Evolutionary conservation across 2,888 invertebrate species (phyloP).

Genomic region (Ceriagrion tenellum): DNA sequence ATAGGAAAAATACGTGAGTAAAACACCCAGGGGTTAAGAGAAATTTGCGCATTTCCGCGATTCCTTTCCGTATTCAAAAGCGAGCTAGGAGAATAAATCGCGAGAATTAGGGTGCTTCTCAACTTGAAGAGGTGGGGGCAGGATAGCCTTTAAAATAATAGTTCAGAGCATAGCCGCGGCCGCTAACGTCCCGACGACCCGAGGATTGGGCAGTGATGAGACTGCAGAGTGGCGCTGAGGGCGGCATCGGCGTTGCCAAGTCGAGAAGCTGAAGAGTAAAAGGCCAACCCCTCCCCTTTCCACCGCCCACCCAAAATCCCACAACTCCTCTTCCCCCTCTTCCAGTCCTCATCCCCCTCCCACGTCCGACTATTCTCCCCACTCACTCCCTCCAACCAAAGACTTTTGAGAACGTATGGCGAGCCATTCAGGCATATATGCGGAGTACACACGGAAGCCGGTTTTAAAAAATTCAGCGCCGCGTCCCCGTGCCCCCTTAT

Average conservation of each 20-base stretch:
- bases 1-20: not conserved
- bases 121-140: not conserved
- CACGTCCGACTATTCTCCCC: no score
- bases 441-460: constrained; percentile 33
- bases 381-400: not conserved
- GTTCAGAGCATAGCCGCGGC: not conserved
- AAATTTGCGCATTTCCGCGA: not conserved
- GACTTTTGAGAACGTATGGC: constrained; percentile 36
- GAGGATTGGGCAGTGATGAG: constrained; percentile 25
- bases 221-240: constrained; percentile 17
- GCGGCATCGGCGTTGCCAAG: constrained; percentile 3
- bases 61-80: not conserved
- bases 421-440: constrained; percentile 36
- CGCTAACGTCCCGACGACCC: constrained; percentile 20
- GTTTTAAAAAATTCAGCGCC: constrained; percentile 31
- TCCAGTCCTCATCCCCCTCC: not conserved
- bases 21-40: not conserved
- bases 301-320: not conserved
- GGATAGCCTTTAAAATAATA: not conserved
- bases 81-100: not conserved
- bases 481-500: not conserved
- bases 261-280: constrained; percentile 24
- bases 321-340: no score
- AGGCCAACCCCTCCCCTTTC: not conserved
- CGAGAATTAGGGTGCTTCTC: not conserved